Evolutionary conservation across 23 tunicate species (phyloP).

Genomic region (Oikopleura dioica): DNA sequence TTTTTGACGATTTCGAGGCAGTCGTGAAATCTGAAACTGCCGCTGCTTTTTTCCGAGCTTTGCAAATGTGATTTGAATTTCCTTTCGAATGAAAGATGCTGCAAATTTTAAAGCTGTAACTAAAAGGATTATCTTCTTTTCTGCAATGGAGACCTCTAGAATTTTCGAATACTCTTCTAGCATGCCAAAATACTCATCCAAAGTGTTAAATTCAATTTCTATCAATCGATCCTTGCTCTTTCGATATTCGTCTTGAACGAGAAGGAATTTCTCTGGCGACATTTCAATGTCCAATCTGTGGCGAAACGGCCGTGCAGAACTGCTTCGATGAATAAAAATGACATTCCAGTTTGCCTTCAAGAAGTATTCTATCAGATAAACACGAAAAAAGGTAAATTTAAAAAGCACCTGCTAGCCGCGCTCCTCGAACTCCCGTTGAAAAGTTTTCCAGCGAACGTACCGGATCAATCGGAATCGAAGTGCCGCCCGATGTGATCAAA

Average conservation of each 20-base stretch:
- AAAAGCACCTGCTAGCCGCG: slow-evolving; percentile 15
- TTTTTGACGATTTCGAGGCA: neutral
- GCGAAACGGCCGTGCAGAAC: neutral
- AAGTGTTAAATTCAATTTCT: neutral
- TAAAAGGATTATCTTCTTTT: neutral
- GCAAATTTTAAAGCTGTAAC: neutral
- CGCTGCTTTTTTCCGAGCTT: neutral
- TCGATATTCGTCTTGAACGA: neutral
- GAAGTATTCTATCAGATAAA: too few relatives aligned
- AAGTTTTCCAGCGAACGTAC: slow-evolving; percentile 62
- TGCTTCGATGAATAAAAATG: neutral
- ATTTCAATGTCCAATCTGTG: neutral
- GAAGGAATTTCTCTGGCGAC: neutral
- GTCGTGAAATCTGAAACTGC: neutral
- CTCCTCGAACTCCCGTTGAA: slow-evolving; percentile 70
- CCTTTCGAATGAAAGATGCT: too few relatives aligned
- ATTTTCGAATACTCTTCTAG: neutral
- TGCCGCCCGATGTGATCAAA: slow-evolving; percentile 61
- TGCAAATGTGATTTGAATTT: neutral
- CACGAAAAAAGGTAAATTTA: too few relatives aligned
- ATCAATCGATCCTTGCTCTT: neutral
- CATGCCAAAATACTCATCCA: neutral
- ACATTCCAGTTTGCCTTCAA: neutral
- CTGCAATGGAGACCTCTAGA: neutral
- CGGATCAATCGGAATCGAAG: slow-evolving; percentile 36